Percentiles rank a stretch among this genome's conserved stretches.
phyloP scores from a whole-genome alignment of 1,140 invertebrate genomes.

The Heliconius melpomene region DNA sequence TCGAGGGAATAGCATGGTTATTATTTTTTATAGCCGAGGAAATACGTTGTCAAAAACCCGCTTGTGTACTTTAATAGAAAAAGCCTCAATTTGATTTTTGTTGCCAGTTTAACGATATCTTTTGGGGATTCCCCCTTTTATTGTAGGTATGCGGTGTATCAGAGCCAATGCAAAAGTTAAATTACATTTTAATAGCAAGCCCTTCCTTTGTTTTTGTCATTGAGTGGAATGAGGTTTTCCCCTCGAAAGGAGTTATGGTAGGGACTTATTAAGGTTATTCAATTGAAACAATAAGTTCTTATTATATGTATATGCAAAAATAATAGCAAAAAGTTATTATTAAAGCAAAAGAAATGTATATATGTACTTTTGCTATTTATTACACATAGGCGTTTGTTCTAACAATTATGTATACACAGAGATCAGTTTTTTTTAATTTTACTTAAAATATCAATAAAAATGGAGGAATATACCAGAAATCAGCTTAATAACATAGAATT shows the following conservation, averaged over 20 bases:
- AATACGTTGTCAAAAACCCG: constrained; percentile 34
- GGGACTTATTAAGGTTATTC: neutral
- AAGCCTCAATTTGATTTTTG: constrained; percentile 13
- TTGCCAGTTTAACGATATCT: neutral
- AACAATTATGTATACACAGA: too few relatives aligned
- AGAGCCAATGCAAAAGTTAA: neutral
- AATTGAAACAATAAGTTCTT: neutral
- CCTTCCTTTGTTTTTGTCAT: constrained; percentile 5
- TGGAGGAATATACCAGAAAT: neutral
- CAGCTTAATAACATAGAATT: neutral
- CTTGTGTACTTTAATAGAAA: constrained; percentile 19
- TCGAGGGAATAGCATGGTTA: constrained; percentile 32
- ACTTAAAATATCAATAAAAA: neutral
- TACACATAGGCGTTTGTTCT: neutral
- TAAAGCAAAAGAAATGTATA: neutral
- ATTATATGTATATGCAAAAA: neutral
- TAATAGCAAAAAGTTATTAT: neutral
- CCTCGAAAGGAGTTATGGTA: neutral
- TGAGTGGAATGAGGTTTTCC: neutral
- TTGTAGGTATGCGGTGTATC: neutral
- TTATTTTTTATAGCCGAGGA: constrained; percentile 39
- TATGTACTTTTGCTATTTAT: neutral
- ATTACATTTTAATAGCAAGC: neutral
- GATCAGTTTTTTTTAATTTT: too few relatives aligned
- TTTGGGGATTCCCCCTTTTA: constrained; percentile 1